These are phyloP conservation scores for Drosophila bocki DNA, from an alignment of 1,140 invertebrate genomes.

Conservation along the genomic window DNA sequence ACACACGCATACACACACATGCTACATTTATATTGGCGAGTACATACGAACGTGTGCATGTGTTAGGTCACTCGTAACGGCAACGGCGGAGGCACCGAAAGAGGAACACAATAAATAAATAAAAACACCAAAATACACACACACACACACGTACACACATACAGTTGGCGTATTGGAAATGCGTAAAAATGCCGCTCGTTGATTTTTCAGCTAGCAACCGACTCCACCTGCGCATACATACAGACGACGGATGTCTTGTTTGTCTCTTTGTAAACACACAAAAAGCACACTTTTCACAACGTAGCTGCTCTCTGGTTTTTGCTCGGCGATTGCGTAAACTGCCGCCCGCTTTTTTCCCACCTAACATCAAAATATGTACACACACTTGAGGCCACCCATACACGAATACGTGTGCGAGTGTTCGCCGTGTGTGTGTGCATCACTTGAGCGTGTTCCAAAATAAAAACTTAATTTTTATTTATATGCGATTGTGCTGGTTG, in stretches of 20 bases:
- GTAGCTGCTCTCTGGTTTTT: conserved; percentile 53
- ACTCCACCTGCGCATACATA: conserved; percentile 75
- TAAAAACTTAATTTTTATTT: conserved; percentile 62
- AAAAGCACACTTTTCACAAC: conserved; percentile 81
- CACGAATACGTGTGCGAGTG: conserved; percentile 21
- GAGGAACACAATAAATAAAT: conserved; percentile 82
- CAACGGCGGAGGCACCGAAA: conserved; percentile 65
- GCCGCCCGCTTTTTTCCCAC: conserved; percentile 81
- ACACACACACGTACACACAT: conserved; percentile 38
- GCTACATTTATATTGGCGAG: conserved; percentile 26
- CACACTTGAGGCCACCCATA: conserved; percentile 66
- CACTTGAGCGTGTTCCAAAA: conserved; percentile 70
- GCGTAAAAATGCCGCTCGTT: conserved; percentile 83
- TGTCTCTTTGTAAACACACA: conserved; percentile 78
- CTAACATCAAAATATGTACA: conserved; percentile 82
- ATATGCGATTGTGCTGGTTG: conserved; percentile 42
- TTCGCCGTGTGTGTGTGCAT: conserved; percentile 41
- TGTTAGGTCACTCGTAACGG: conserved; percentile 69
- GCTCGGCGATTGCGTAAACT: conserved; percentile 79
- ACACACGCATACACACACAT: conserved; percentile 29
- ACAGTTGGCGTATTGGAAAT: conserved; percentile 71
- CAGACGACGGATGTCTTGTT: conserved; percentile 64
- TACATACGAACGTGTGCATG: conserved; percentile 29
- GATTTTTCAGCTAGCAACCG: conserved; percentile 81
- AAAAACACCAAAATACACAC: conserved; percentile 78